Percentiles rank a stretch among this genome's conserved stretches.
These are phyloP conservation scores for Drosophila phalerata DNA, from an alignment of 2,888 invertebrate genomes.

Conservation along the genomic window DNA sequence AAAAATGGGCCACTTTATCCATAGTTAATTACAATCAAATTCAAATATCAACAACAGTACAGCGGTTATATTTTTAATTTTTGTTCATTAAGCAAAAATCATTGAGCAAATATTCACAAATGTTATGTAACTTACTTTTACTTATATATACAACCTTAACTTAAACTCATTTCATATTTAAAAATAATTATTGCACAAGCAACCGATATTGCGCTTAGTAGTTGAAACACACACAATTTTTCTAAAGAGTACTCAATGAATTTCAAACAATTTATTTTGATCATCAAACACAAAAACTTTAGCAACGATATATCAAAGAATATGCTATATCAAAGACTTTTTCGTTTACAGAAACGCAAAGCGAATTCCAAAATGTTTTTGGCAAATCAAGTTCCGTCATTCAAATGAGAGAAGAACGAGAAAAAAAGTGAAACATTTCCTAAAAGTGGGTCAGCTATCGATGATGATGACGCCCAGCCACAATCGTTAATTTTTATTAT, in stretches of 20 bases:
- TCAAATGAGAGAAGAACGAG: slow-evolving; percentile 21
- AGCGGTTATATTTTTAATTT: background rate
- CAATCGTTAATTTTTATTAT: slow-evolving; percentile 60
- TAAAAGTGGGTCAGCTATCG: slow-evolving; percentile 56
- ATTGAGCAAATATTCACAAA: background rate
- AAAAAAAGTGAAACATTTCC: slow-evolving; percentile 8
- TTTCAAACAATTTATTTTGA: slow-evolving; percentile 4
- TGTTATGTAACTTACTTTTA: too few relatives aligned
- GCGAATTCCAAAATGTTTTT: slow-evolving; percentile 21
- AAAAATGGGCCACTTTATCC: too few relatives aligned
- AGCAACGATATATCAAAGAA: slow-evolving; percentile 31
- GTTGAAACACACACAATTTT: slow-evolving; percentile 1
- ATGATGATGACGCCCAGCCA: slow-evolving; percentile 39
- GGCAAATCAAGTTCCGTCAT: slow-evolving; percentile 53
- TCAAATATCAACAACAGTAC: slow-evolving; percentile 12
- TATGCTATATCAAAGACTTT: slow-evolving; percentile 37
- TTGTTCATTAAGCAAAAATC: background rate
- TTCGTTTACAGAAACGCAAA: slow-evolving; percentile 28
- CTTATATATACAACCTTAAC: too few relatives aligned
- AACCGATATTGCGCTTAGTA: background rate
- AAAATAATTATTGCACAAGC: background rate
- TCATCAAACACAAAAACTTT: slow-evolving; percentile 9
- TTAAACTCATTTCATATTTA: too few relatives aligned
- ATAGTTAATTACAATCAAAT: slow-evolving; percentile 19
- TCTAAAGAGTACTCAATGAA: slow-evolving; percentile 40